Evolutionary conservation across 1,140 invertebrate species (phyloP).

Genomic region (Lepidotrigona ventralis): DNA sequence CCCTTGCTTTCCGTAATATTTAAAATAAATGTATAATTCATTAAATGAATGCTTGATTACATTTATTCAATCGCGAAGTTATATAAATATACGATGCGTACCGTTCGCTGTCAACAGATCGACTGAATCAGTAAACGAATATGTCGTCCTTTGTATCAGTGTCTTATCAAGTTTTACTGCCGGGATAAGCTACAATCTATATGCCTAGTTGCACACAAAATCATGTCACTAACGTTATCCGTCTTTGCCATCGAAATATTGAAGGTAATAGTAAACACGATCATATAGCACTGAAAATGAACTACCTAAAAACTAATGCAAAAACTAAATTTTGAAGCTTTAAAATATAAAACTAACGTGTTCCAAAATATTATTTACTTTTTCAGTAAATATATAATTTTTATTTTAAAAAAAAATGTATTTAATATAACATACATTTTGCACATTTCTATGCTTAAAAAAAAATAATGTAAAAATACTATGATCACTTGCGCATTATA

Average conservation of each 20-base stretch:
- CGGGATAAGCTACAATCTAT: constrained; percentile 29
- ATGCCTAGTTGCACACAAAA: constrained; percentile 39
- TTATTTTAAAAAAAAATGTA: constrained; percentile 24
- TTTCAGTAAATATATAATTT: not conserved
- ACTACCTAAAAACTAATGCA: not conserved
- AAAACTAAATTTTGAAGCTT: not conserved
- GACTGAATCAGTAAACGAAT: constrained; percentile 58
- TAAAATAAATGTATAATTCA: not conserved
- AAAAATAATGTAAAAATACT: not conserved
- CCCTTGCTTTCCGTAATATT: not conserved
- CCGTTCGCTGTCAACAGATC: constrained; percentile 57
- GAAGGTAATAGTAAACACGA: not conserved
- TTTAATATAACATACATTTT: constrained; percentile 30
- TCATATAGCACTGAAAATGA: not conserved
- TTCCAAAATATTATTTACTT: not conserved
- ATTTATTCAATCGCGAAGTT: constrained; percentile 26
- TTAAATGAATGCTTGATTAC: not conserved
- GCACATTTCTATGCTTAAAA: constrained; percentile 1
- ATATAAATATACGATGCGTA: constrained; percentile 47
- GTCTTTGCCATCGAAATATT: constrained; percentile 17
- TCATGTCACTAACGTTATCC: constrained; percentile 1
- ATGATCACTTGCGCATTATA: not conserved
- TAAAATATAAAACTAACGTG: no score
- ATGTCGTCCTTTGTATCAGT: constrained; percentile 55
- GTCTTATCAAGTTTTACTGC: constrained; percentile 59